A percentile compares a stretch with the other conserved stretches of the same genome.
phyloP scores from a whole-genome alignment of 2,113 vertebrate species.

The Chiloscyllium plagiosum region DNA sequence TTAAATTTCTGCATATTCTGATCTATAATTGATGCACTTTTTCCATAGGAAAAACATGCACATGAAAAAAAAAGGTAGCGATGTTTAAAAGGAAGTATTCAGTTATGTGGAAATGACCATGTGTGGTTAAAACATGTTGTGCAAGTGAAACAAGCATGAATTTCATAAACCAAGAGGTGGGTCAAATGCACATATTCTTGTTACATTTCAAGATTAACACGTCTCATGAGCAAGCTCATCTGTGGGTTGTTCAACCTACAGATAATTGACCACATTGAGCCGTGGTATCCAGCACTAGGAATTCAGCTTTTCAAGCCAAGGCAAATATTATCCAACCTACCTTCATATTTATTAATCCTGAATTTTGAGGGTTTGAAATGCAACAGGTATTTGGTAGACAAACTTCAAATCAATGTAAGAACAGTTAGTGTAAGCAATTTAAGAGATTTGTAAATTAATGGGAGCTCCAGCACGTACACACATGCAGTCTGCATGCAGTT shows the following conservation, averaged over 20 bases:
- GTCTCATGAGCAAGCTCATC: not conserved
- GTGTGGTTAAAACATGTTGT: not conserved
- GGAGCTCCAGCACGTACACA: not conserved
- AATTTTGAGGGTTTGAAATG: not conserved
- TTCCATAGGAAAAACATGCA: not conserved
- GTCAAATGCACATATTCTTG: not conserved
- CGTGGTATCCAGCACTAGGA: not conserved
- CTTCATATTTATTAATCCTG: not conserved
- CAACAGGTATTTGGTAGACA: not conserved
- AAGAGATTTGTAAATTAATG: not conserved
- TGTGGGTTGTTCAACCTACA: not conserved
- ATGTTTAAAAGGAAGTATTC: not conserved
- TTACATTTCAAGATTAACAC: not conserved
- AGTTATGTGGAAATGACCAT: not conserved
- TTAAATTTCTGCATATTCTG: too few relatives aligned
- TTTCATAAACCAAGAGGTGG: not conserved
- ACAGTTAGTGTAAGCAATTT: not conserved
- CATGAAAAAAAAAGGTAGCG: not conserved
- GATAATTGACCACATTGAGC: not conserved
- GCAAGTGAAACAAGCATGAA: not conserved
- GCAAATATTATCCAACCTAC: not conserved
- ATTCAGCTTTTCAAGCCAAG: not conserved
- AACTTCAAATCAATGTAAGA: not conserved
- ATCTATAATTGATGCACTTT: not conserved
- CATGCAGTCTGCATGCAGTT: too few relatives aligned